phyloP scores from a whole-genome alignment of 2,113 vertebrate species.

The Phrynosoma platyrhinos region DNA sequence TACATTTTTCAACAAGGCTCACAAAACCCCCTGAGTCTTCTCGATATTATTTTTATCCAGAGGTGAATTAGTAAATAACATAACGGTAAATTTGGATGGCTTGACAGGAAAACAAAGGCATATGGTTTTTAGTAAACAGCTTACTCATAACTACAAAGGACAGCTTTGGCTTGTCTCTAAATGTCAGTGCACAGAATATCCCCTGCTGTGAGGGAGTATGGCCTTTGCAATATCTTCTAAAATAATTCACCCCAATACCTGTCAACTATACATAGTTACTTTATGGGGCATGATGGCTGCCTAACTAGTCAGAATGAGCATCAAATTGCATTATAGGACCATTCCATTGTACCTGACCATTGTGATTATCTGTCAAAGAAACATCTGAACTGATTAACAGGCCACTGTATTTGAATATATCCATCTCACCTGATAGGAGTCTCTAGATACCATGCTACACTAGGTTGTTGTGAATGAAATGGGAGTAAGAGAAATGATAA shows the following conservation, averaged over 20 bases:
- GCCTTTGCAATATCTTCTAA: conserved; percentile 34
- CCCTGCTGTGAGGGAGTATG: conserved; percentile 49
- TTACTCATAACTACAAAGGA: conserved; percentile 61
- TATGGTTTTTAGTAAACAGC: conserved; percentile 62
- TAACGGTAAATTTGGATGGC: neutral
- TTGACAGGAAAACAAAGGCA: conserved; percentile 41
- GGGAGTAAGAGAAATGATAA: neutral
- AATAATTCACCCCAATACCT: conserved; percentile 45
- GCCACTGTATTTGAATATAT: neutral
- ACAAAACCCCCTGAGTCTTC: neutral
- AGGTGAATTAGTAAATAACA: conserved; percentile 30
- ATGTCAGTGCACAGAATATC: conserved; percentile 67
- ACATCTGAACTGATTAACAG: neutral
- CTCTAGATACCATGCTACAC: neutral
- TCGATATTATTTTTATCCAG: conserved; percentile 29
- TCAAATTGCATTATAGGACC: conserved; percentile 38
- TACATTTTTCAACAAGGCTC: neutral
- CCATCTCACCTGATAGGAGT: neutral
- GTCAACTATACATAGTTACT: conserved; percentile 24
- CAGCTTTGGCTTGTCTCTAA: conserved; percentile 68
- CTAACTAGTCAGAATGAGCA: conserved; percentile 35
- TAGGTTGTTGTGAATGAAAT: neutral
- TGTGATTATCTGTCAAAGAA: neutral
- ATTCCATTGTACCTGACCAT: neutral
- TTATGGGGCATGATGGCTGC: conserved; percentile 35